Evolutionary conservation across 2,113 vertebrate species (phyloP), one percentile per base, ranked within the genome.

Genomic region (Poicephalus meyeri): DNA sequence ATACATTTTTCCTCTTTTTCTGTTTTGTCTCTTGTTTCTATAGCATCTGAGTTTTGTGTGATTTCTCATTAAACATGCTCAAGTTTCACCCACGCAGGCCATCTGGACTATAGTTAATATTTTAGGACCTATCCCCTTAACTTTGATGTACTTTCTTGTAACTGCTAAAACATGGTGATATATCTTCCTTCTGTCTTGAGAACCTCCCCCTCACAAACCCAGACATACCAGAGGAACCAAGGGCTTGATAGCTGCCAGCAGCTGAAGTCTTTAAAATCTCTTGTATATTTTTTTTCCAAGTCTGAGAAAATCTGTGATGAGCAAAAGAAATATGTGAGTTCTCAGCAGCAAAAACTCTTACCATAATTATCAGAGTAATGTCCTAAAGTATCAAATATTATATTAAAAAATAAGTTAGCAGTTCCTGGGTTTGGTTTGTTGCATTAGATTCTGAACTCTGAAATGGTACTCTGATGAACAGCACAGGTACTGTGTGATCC

Each of bases 51-150:
- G 56, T 86, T 96, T 93, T 92, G 56, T 96, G 96, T 91, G 88
- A 96, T 95, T 96, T 96, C 92, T 95, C 96, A 94, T 94, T 92
- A 96, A 96, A 94, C 92, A 96, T 93, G 96, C 93, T 91, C 94
- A 84, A 88, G 90, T 91, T 96, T 95, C 94, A 92, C 87, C 94
- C 95, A 95, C 86, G 0, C 79, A 80, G 81, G 81, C 90, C 95
- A 97, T 96, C 93, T 96, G 96, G 93, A 88, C 76, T 93, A 19
- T 39, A 95, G 89, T 96, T 95, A 96, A 95, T 96, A 96, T 96
- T 97, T 97, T 97, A 97, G 83, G 96, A 86, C 82, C 85, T 94
- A 95, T 88, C 64, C 85, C 78, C 66, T 96, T 94, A 95, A 95
- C 96, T 97, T 94, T 77, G 91, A 94, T 96, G 77, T 91, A 95